Conservation (phyloP, 2,113 vertebrate species). For the Gorsachius goisagi region DNA sequence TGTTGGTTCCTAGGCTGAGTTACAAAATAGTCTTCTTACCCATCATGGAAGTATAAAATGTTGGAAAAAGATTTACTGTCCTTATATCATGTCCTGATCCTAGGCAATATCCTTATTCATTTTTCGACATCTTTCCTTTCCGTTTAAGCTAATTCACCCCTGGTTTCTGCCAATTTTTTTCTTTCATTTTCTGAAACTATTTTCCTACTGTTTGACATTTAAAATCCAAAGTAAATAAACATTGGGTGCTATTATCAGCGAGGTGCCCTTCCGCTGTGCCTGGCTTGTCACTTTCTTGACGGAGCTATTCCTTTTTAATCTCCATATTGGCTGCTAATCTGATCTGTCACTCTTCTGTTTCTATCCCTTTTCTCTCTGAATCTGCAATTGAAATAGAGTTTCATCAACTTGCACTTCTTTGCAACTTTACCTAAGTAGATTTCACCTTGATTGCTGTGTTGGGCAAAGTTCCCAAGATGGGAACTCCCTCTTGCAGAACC, state of each 20-base stretch:
- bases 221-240: neutral
- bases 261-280: neutral
- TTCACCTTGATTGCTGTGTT: neutral
- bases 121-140: neutral
- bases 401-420: neutral
- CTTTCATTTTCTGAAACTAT: neutral
- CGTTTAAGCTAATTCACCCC: neutral
- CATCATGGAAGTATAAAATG: neutral
- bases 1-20: neutral
- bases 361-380: neutral
- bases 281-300: neutral
- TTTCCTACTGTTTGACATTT: neutral
- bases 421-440: neutral
- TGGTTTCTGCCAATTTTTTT: neutral
- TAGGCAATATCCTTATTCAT: neutral
- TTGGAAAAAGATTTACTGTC: neutral
- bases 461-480: neutral
- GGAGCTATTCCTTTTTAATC: neutral
- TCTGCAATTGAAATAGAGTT: neutral
- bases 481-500: neutral
- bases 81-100: neutral
- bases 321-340: neutral
- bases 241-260: neutral
- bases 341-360: neutral
- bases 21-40: neutral